Evolutionary conservation across 2,797 vertebrate species (phyloP), one percentile per base, ranked within the genome.

Genomic region (Salmo trutta): DNA sequence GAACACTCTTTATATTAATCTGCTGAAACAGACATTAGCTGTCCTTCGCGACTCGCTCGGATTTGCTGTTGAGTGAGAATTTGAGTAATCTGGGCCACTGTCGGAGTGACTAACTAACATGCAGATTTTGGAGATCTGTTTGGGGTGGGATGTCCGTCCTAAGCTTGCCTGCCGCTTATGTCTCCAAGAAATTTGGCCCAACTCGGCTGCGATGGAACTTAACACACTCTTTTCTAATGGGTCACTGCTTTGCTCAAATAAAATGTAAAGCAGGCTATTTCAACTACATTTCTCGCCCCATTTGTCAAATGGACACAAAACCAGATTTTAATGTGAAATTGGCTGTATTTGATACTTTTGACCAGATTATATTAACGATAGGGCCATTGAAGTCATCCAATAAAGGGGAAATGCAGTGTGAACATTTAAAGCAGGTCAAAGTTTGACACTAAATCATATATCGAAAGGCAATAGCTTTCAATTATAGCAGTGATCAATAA

Each of bases 101-200:
- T 78, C 24, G 36, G 74, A 76, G 62, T 77, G 52, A 80, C 67
- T 75, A 6, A 80, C 67, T 75, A 6, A 10, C 62, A 62, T 69
- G 27, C 17, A 14, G 21, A 74, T 62, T 79, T 73, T 29, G 24
- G 15, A 73, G 54, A 66, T 77, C 21, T 79, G 65, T 71, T 79
- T 64, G 65, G 77, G 77, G 29, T 31, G 77, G 69, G 78, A 77
- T 82, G 65, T 77, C 70, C 77, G 54, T 80, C 52, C 77, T 88
- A 87, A 53, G 65, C 82, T 91, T 84, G 84, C 89, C 91, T 88
- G 86, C 89, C 77, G n/a, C 75, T 93, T 93, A 92, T 74, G 33
- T 81, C 78, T 65, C 71, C 79, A 65, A 79, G 75, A 81, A 76
- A 47, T 66, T 27, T 77, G 62, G 76, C 72, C 76, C 53, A 75